Evolutionary conservation across 2,797 vertebrate species (phyloP), one percentile per base, ranked within the genome.

Genomic region (Paedocypris micromegethes): DNA sequence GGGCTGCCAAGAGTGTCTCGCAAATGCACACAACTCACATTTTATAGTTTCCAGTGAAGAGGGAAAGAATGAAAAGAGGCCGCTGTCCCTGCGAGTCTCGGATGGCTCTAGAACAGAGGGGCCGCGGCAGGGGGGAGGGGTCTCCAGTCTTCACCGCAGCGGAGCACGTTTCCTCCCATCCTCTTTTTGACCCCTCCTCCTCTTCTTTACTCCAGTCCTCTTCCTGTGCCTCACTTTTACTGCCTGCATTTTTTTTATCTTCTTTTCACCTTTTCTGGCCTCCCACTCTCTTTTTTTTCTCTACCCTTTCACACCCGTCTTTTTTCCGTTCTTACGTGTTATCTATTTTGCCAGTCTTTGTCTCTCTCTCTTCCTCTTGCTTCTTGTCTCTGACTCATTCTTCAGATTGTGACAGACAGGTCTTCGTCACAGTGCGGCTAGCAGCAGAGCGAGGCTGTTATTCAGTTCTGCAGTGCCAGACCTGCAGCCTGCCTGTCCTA

Each of bases 61-160:
- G 57, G 52, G 64, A 65, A 72, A 68, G 66, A 72, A 69, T 75
- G 78, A 72, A 82, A 77, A 67, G 65, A 51, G 70, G 37, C 39
- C n/a, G 55, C 55, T 43, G 48, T 64, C 63, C 45, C 60, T 59
- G 49, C 23, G n/a, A 65, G 54, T 55, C 57, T 64, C 62, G 49
- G 57, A 71, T 64, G 59, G 42, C 50, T 55, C 37, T 63, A 37
- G 52, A 56, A n/a, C 8, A 41, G 41, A 73, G 44, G 40, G 44
- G 49, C 50, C 66, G 60, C 65, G 66, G 66, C 63, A 60, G 64
- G 72, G 60, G 72, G 66, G 66, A 68, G 66, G 64, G 66, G 66
- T 64, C 42, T 70, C 41, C 23, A 43, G 39, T 59, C 61, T 69
- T n/a, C 55, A 50, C 54, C 45, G 55, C 66, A 60, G 61, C 56